Evolutionary conservation across 2,113 vertebrate genomes (phyloP), one percentile per base, ranked within the genome.

Genomic region (Pangasianodon hypophthalmus): DNA sequence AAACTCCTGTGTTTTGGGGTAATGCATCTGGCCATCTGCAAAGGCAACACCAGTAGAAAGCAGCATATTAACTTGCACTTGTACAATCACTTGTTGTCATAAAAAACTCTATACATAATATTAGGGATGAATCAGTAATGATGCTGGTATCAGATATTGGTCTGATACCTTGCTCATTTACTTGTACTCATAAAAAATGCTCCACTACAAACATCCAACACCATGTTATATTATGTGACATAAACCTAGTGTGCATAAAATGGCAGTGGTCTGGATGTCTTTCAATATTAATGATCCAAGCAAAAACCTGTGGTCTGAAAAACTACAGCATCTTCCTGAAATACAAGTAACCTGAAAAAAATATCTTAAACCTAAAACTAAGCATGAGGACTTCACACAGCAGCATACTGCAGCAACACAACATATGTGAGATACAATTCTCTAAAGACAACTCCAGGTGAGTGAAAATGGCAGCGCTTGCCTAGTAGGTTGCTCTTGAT

Each of bases 21-120:
- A 98, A 93, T 96, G 96, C 85, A 98, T 97, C 92, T 99, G 97
- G 79, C 97, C 97, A 91, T 96, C 97, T 88, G 95, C 93, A 93
- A 92, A 67, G 37, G 54, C 84, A 83, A 54, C 87, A 90, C 1
- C 56, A 37, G 46, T 41, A 69, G 10, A 21, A 32, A 48, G n/a
- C 1, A 62, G 10, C 32, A 46, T 29, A 26, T 58, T 37, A 19
- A n/a, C 50, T 19, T 41, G 32, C 19, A 26, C 13, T 18, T 26
- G 75, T 79, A 48, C 46, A 21, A 10, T 21, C 19, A 77, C 77
- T 77, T 50, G 21, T 48, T 10, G 1, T 26, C 21, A 77, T 2
- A 4, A 21, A 48, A 44, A 37, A 37, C 37, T 75, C 37, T 46
- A 7, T 75, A 75, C 71, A 46, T 11, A 10, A 79, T 13, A 67